Conservation (phyloP, 1,140 invertebrate genomes). For the Agrilus planipennis region DNA sequence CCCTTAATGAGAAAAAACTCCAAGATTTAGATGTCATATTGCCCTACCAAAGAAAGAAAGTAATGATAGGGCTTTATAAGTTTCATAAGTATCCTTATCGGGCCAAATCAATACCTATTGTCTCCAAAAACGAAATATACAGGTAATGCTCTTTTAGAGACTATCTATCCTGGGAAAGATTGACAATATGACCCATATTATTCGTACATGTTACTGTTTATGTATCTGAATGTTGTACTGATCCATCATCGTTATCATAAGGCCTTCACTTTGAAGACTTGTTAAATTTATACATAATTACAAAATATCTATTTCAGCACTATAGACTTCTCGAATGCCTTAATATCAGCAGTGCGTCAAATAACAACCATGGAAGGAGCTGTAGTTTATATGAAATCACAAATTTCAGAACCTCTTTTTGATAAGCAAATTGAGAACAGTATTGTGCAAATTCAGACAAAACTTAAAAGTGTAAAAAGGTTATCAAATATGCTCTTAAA, state of each 20-base stretch:
- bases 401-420: background rate
- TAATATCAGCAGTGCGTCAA: conserved; percentile 24
- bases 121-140: conserved; percentile 13
- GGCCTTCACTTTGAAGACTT: too few species aligned
- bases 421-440: background rate
- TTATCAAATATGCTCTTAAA: too few species aligned
- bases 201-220: too few species aligned
- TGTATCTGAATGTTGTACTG: too few species aligned
- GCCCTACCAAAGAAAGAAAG: conserved; percentile 34
- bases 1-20: conserved; percentile 30
- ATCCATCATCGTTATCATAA: too few species aligned
- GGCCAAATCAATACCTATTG: conserved; percentile 21
- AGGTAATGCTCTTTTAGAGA: too few species aligned
- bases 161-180: background rate
- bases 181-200: too few species aligned
- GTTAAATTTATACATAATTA: background rate
- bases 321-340: conserved; percentile 19
- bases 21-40: conserved; percentile 30
- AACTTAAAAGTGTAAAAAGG: too few species aligned
- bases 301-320: conserved; percentile 18
- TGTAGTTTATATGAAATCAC: conserved; percentile 22
- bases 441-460: too few species aligned
- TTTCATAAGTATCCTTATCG: conserved; percentile 28
- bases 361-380: conserved; percentile 23
- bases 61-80: conserved; percentile 33